phyloP scores from a whole-genome alignment of 2,113 vertebrate genomes.

The Serinus canaria region DNA sequence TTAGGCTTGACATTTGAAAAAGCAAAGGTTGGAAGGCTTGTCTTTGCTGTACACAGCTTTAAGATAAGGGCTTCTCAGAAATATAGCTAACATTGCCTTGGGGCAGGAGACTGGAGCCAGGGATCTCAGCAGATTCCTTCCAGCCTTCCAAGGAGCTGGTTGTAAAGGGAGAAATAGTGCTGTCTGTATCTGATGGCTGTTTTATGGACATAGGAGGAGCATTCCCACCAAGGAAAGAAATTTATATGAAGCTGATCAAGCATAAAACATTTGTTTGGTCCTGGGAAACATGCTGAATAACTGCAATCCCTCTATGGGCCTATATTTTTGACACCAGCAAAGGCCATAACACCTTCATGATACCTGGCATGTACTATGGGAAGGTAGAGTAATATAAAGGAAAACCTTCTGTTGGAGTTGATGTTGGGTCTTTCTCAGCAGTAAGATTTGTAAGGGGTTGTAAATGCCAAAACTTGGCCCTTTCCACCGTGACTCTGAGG shows the following conservation, averaged over 20 bases:
- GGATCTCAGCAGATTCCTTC: background rate
- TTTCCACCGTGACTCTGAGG: background rate
- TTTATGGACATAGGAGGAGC: background rate
- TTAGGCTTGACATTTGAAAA: background rate
- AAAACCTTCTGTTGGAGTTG: background rate
- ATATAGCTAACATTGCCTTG: background rate
- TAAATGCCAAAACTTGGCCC: background rate
- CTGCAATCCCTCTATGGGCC: background rate
- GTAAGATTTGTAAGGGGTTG: background rate
- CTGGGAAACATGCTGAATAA: background rate
- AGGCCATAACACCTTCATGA: background rate
- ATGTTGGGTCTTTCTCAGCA: background rate
- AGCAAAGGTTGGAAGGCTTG: background rate
- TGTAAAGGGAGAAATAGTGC: background rate
- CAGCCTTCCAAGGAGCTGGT: background rate
- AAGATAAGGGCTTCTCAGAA: background rate
- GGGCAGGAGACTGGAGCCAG: background rate
- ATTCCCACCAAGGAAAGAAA: background rate
- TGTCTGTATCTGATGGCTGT: background rate
- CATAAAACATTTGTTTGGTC: background rate
- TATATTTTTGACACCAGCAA: background rate
- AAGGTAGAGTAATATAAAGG: background rate
- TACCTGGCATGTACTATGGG: background rate
- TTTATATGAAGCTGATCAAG: background rate
- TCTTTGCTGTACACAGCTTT: background rate